Base-by-base conservation (phyloP, 2,888 invertebrate species). In the Steinernema scapterisci region DNA sequence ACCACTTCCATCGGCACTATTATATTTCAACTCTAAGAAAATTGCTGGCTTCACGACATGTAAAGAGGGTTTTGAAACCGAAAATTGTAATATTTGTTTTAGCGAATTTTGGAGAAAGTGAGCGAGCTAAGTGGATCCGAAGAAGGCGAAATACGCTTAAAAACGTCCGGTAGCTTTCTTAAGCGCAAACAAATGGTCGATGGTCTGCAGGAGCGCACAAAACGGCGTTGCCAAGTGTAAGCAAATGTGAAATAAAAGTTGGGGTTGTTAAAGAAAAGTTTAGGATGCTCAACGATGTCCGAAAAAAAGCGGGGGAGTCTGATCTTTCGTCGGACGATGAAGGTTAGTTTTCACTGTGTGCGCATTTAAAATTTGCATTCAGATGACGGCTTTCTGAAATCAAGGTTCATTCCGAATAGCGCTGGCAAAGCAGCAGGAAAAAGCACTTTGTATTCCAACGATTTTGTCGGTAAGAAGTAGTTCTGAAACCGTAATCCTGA, bases 1-100 rank as follows among this genome's bases (percentile, higher is more conserved):
- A 77, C 54, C 77, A 77, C 38, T 77, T 77, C 27, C 78, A 78
- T 46, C 63, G 77, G 45, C 78, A 77, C 27, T 76, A 77, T 23
- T 48, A 73, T 43, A 77, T 77, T 75, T 27, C 31, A 16, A 45
- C 77, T 31, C 23, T 77, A 13, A 19, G 75, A 54, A 73, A 56
- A 25, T 27, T 77, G 19, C 45, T 77, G 5, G 25, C 70, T n/a
- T 51, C 43, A 16, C 27, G 77, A 77, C 76, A 77, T 51, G 77
- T 77, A 70, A 73, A 77, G n/a, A 25, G 6, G 3, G 16, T 3
- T 7, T 48, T 19, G 13, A 48, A 13, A 13, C 3, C 48, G 13
- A 13, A 7, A 5, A 5, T 13, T 5, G 13, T 13, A 48, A 48
- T 48, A 13, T 16, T 13, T 16, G 16, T 27, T 63, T 63, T 16